Base-by-base conservation (phyloP, 2,888 invertebrate genomes). In the Rhodophaea formosa region DNA sequence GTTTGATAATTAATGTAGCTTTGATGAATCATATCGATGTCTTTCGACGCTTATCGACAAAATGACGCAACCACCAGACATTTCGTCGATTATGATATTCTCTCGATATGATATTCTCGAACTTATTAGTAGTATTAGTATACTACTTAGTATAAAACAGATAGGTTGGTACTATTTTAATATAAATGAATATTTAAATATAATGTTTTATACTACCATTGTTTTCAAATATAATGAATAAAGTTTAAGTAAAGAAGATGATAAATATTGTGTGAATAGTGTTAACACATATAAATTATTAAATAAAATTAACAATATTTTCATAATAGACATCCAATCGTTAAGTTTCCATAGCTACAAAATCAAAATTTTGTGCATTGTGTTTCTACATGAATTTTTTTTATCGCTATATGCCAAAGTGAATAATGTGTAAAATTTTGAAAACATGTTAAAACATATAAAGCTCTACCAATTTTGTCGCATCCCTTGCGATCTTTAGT, bases 401-500 rank as follows among this genome's bases (percentile, higher is more conserved):
- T n/a, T n/a, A 12, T 35, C 12, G 12, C 39, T 12, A 0, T 12
- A 12, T 39, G 39, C 6, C 39, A 39, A 39, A 39, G 39, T 39
- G 39, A 12, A 39, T 12, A n/a, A 39, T 0, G 8, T 8, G 10
- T 3, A 12, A 39, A n/a, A n/a, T 49, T 68, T 59, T 60, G 43
- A 52, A 57, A 54, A 63, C 57, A 69, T 67, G 71, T 74, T 74
- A 82, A 63, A 69, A 84, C 81, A 82, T 80, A 67, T 62, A 66
- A 70, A 74, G 70, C 71, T 68, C 68, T 66, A 56, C 65, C 60
- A 68, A 66, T 62, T 65, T 61, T 61, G 62, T 63, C 72, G 68
- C 70, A 63, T 64, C 62, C 61, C 60, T 63, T 61, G 69, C 69
- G 68, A 69, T 47, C 14, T 29, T 35, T 17, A n/a, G 17, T 23